These are phyloP conservation scores for Cotesia vestalis DNA, from an alignment of 1,140 invertebrate genomes.

Conservation along the genomic window DNA sequence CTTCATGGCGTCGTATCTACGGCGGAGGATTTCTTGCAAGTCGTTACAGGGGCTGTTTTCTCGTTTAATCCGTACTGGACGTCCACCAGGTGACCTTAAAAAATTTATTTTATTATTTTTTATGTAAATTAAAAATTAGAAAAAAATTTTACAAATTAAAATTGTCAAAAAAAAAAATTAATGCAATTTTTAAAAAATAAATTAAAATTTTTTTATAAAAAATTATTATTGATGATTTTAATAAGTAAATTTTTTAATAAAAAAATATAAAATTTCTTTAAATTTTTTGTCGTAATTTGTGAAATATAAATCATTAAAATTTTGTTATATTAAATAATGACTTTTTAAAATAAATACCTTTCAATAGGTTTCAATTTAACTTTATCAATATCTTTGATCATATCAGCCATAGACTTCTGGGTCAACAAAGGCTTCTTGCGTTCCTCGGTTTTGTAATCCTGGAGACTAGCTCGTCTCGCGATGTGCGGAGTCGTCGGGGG, in stretches of 20 bases:
- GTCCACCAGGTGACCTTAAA: slow-evolving; percentile 60
- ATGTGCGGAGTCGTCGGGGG: slow-evolving; percentile 63
- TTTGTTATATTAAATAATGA: too few species aligned
- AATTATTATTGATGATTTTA: too few species aligned
- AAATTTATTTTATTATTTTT: background rate
- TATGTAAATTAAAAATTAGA: too few species aligned
- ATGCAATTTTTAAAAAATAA: too few species aligned
- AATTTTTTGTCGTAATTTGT: too few species aligned
- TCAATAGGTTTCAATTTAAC: slow-evolving; percentile 59
- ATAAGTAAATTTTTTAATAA: too few species aligned
- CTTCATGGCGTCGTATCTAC: slow-evolving; percentile 59
- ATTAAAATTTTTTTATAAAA: too few species aligned
- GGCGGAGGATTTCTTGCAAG: slow-evolving; percentile 62
- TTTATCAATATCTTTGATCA: slow-evolving; percentile 58
- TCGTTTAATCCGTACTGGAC: slow-evolving; percentile 54
- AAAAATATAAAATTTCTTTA: too few species aligned
- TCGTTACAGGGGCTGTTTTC: slow-evolving; percentile 64
- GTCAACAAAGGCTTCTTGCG: slow-evolving; percentile 51
- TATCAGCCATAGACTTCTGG: slow-evolving; percentile 60
- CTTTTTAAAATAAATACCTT: slow-evolving; percentile 46
- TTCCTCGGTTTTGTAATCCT: slow-evolving; percentile 61
- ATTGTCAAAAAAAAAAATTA: too few species aligned
- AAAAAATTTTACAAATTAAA: too few species aligned
- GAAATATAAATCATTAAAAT: too few species aligned
- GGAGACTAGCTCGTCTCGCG: slow-evolving; percentile 61